Percentiles rank a stretch among this genome's conserved stretches.
phyloP scores from a whole-genome alignment of 2,797 vertebrate genomes.

The Serranus cabrilla region DNA sequence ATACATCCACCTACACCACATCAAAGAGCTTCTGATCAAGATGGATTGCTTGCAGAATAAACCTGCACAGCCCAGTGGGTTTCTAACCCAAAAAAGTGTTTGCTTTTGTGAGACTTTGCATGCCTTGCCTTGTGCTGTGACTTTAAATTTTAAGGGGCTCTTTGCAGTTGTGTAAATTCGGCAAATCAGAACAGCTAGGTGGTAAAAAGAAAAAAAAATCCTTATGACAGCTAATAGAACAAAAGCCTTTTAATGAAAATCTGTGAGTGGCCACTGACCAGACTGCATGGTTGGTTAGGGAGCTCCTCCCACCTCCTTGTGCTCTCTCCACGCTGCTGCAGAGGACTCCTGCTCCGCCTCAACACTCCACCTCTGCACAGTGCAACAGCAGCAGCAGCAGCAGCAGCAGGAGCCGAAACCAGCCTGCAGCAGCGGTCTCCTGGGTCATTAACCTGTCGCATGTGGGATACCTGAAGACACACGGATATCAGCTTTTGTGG shows the following conservation, averaged over 20 bases:
- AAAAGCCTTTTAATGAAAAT: constrained; percentile 26
- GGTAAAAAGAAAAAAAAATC: background rate
- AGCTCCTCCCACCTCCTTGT: constrained; percentile 79
- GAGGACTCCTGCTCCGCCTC: constrained; percentile 67
- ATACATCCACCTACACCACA: constrained; percentile 33
- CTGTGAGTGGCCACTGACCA: constrained; percentile 40
- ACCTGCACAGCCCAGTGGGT: constrained; percentile 3
- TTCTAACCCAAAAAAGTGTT: background rate
- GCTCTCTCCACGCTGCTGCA: constrained; percentile 67
- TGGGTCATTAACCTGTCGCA: constrained; percentile 45
- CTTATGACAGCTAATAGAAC: constrained; percentile 25
- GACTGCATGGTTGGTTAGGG: constrained; percentile 51
- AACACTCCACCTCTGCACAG: constrained; percentile 70
- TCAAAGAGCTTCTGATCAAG: constrained; percentile 49
- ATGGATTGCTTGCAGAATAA: constrained; percentile 32
- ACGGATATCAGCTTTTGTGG: constrained; percentile 21
- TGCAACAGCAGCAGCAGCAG: constrained; percentile 36
- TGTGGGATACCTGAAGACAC: constrained; percentile 35
- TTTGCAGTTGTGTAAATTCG: background rate
- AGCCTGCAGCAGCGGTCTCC: constrained; percentile 37
- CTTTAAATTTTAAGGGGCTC: background rate
- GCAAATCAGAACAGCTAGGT: background rate
- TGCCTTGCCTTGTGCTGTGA: background rate
- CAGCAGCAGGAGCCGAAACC: constrained; percentile 25
- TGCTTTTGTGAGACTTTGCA: constrained; percentile 1